phyloP scores from a whole-genome alignment of 2,888 invertebrate genomes.

The Heliothis peltigera region DNA sequence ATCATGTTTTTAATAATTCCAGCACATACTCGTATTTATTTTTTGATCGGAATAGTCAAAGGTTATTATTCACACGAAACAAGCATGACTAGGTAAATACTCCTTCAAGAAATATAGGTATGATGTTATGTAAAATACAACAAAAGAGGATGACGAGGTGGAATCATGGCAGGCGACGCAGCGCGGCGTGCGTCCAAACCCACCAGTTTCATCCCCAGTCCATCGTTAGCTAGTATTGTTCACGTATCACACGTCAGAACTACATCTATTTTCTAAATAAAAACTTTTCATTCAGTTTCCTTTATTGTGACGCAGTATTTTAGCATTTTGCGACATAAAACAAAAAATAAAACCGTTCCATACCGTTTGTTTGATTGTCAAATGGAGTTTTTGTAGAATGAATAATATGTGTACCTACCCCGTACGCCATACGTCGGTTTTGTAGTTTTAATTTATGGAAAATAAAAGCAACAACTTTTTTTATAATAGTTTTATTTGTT shows the following conservation, averaged over 20 bases:
- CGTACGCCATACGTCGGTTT: no score
- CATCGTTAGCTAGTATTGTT: conserved; percentile 65
- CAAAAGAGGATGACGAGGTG: conserved; percentile 50
- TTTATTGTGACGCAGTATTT: conserved; percentile 44
- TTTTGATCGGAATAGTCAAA: no score
- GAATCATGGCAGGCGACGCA: conserved; percentile 36
- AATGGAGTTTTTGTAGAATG: conserved; percentile 1
- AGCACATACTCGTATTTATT: no score
- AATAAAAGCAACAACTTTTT: no score
- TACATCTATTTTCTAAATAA: conserved; percentile 48
- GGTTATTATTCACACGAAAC: no score
- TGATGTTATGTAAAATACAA: conserved; percentile 4
- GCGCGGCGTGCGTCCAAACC: conserved; percentile 48
- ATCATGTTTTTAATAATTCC: no score
- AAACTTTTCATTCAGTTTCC: conserved; percentile 58
- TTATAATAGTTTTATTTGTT: no score
- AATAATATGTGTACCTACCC: conserved; percentile 2
- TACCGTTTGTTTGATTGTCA: conserved; percentile 9
- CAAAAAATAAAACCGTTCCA: conserved; percentile 22
- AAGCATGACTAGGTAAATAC: neutral
- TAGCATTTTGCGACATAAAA: conserved; percentile 40
- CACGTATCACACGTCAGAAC: conserved; percentile 52
- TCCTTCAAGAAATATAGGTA: neutral
- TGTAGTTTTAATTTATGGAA: neutral
- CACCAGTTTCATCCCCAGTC: conserved; percentile 6